These are phyloP conservation scores for Pandemis cinnamomeana DNA, from an alignment of 2,888 invertebrate genomes.

Conservation along the genomic window DNA sequence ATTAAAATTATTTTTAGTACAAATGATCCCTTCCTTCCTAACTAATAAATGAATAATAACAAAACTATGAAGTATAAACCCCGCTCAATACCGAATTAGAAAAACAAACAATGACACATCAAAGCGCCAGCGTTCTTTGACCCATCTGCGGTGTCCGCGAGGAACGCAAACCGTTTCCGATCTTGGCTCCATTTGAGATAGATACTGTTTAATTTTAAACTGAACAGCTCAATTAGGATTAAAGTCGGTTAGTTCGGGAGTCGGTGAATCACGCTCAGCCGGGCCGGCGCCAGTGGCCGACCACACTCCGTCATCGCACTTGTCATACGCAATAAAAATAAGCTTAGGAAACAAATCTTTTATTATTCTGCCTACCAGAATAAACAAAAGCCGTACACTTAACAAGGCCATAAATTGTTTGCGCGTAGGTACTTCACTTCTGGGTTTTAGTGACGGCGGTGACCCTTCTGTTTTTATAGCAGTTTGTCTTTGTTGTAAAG, in stretches of 20 bases:
- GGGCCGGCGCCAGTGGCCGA: slow-evolving; percentile 50
- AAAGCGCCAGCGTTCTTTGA: slow-evolving; percentile 11
- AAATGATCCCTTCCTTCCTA: not conserved
- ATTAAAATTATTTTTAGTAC: no score
- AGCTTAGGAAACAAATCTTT: slow-evolving; percentile 33
- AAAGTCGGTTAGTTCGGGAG: slow-evolving; percentile 38
- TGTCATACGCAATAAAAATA: slow-evolving; percentile 39
- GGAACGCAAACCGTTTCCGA: slow-evolving; percentile 25
- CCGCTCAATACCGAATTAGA: slow-evolving; percentile 5
- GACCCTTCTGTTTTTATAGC: not conserved
- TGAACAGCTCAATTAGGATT: slow-evolving; percentile 35
- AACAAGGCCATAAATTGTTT: slow-evolving; percentile 9
- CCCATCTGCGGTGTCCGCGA: not conserved
- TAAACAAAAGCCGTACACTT: slow-evolving; percentile 10
- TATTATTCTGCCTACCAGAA: slow-evolving; percentile 10
- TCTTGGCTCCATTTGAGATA: slow-evolving; percentile 22
- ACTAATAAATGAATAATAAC: not conserved
- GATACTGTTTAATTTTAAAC: slow-evolving; percentile 39
- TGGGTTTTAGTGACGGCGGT: not conserved
- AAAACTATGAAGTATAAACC: not conserved
- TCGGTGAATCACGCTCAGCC: slow-evolving; percentile 55
- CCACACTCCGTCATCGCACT: slow-evolving; percentile 38
- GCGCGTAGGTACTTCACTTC: not conserved
- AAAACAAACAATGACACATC: slow-evolving; percentile 18
- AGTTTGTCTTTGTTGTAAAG: not conserved